Base-by-base conservation (phyloP, 2,113 vertebrate species). In the Hydrochoerus hydrochaeris region DNA sequence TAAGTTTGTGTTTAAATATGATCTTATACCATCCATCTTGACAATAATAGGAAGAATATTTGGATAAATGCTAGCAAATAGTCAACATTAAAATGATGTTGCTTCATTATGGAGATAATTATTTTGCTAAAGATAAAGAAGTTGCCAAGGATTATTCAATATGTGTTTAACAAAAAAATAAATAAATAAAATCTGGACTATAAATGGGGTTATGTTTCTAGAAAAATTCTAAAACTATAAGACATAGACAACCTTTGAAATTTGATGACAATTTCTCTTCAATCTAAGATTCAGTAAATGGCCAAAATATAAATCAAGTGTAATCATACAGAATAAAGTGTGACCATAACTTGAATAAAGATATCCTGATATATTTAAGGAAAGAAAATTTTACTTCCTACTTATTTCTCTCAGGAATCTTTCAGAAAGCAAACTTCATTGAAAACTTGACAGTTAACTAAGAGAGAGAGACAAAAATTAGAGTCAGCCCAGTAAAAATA, bases 391-490 rank as follows among this genome's bases (percentile, higher is more conserved):
- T 71, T 94, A 52, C n/a, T 11, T 54, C 12, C 58, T 87, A 44
- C 63, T 19, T 88, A 62, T 78, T 57, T 35, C 38, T 75, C 67
- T 88, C 57, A 88, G 17, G 9, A 87, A 54, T 81, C 8, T 44
- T 96, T 60, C 77, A 60, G 69, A 95, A 85, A 95, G 85, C 81
- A 11, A 80, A 81, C 10, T 85, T 13, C 41, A 85, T 7, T 93
- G 28, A 80, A 85, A 92, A 81, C 12, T 13, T 91, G 22, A 10
- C 58, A 94, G n/a, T 78, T 86, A 94, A 62, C 4, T 26, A 82
- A 85, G 38, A 92, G 22, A 65, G 13, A 54, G 71, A 83, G n/a
- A 82, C 28, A 77, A 38, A 57, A 85, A 80, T 91, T 13, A 88
- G 17, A 86, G 0, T 4, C 6, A 90, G 30, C 32, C 20, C n/a